Conservation (phyloP, 2,888 invertebrate species). For the Agriopis aurantiaria region DNA sequence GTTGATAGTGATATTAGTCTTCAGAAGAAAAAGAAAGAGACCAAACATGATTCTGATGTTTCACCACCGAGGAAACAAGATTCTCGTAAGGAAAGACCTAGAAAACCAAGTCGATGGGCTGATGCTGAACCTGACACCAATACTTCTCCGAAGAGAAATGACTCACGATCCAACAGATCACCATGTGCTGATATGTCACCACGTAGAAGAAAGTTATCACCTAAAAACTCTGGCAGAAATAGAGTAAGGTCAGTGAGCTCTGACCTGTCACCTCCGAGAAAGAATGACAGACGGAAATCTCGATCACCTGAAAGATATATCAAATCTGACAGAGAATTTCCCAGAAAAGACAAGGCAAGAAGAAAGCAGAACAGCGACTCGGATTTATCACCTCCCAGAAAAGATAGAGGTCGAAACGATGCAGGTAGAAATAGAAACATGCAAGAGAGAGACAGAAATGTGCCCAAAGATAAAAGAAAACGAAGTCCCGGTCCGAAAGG, state of each 20-base stretch:
- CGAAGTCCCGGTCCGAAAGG: conserved; percentile 6
- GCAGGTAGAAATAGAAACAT: conserved; percentile 28
- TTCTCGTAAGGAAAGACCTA: conserved; percentile 19
- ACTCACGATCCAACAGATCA: conserved; percentile 27
- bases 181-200: conserved; percentile 42
- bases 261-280: conserved; percentile 63
- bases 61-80: conserved; percentile 50
- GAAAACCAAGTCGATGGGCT: conserved; percentile 46
- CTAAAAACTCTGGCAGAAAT: conserved; percentile 21
- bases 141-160: conserved; percentile 17
- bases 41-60: conserved; percentile 45
- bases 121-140: conserved; percentile 35
- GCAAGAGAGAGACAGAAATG: conserved; percentile 45
- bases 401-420: conserved; percentile 1
- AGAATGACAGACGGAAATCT: conserved; percentile 48
- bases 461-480: conserved; percentile 57
- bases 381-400: conserved; percentile 54
- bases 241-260: neutral
- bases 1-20: conserved; percentile 69
- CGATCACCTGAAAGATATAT: conserved; percentile 52
- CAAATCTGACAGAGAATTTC: conserved; percentile 16
- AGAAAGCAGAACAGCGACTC: conserved; percentile 42
- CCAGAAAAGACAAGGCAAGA: conserved; percentile 34
- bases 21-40: conserved; percentile 44
- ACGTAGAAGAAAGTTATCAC: conserved; percentile 12